A percentile compares a stretch with the other conserved stretches of the same genome.
Conservation (phyloP, 2,113 vertebrate genomes). For the Thinocorus orbignyianus region DNA sequence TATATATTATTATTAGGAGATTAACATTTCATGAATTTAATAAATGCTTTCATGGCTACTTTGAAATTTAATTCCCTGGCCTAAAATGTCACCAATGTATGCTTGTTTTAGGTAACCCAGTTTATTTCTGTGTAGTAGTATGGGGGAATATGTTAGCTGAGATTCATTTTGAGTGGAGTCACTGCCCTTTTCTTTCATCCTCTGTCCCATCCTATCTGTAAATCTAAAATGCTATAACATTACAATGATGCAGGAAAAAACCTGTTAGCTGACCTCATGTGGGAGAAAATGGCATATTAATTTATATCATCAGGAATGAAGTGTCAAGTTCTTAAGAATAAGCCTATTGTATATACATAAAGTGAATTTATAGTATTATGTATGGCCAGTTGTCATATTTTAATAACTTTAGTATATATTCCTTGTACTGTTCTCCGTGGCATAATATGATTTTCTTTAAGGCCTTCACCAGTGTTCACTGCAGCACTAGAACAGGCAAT, state of each 20-base stretch:
- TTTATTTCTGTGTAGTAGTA: conserved; percentile 34
- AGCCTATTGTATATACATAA: background rate
- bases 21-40: conserved; percentile 65
- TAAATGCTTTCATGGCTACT: conserved; percentile 38
- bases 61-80: conserved; percentile 37
- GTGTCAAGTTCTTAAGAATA: background rate
- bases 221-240: background rate
- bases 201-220: background rate
- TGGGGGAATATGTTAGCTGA: background rate
- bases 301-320: background rate
- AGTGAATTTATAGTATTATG: background rate
- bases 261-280: background rate
- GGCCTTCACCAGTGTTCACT: background rate
- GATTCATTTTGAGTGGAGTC: background rate
- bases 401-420: background rate
- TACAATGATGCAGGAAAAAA: background rate
- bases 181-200: conserved; percentile 13
- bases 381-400: background rate
- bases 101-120: conserved; percentile 39
- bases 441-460: conserved; percentile 16
- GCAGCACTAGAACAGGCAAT: background rate
- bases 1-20: conserved; percentile 57
- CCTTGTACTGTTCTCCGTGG: background rate
- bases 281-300: background rate
- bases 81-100: conserved; percentile 45